Conservation (phyloP, 2,888 invertebrate species). For the Microctonus aethiopoides region DNA sequence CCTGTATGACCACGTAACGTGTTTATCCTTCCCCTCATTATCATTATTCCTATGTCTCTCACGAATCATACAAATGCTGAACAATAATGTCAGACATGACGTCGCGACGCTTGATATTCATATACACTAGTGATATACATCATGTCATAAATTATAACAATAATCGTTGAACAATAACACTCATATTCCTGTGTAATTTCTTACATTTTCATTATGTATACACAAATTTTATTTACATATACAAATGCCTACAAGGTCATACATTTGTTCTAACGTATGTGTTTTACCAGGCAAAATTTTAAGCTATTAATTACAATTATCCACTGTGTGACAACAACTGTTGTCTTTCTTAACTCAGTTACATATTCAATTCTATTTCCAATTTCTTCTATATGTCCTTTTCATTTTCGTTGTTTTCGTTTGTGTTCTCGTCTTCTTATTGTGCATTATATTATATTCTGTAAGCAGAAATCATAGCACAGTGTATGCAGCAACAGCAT, state of each 20-base stretch:
- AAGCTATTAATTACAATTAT: conserved; percentile 31
- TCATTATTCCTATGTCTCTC: not conserved
- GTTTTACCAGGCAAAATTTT: not conserved
- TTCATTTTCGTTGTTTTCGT: not conserved
- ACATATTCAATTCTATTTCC: conserved; percentile 33
- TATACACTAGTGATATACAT: conserved; percentile 26
- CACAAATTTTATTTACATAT: not conserved
- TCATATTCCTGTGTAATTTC: not conserved
- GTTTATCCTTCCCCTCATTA: conserved; percentile 2
- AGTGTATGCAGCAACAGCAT: not conserved
- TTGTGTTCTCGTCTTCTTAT: not conserved
- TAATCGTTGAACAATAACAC: conserved; percentile 36
- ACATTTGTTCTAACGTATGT: not conserved
- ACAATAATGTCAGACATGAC: conserved; percentile 14
- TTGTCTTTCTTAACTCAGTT: conserved; percentile 24
- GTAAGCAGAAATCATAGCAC: no score
- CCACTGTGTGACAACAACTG: not conserved
- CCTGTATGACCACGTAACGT: not conserved
- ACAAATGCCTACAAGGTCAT: conserved; percentile 18
- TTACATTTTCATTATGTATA: not conserved
- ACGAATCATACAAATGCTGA: not conserved
- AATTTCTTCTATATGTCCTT: conserved; percentile 28
- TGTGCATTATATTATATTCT: not conserved
- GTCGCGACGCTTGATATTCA: not conserved
- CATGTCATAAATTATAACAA: conserved; percentile 42